Conservation (phyloP, 2,888 invertebrate genomes). For the Koerneria pararmatus region DNA sequence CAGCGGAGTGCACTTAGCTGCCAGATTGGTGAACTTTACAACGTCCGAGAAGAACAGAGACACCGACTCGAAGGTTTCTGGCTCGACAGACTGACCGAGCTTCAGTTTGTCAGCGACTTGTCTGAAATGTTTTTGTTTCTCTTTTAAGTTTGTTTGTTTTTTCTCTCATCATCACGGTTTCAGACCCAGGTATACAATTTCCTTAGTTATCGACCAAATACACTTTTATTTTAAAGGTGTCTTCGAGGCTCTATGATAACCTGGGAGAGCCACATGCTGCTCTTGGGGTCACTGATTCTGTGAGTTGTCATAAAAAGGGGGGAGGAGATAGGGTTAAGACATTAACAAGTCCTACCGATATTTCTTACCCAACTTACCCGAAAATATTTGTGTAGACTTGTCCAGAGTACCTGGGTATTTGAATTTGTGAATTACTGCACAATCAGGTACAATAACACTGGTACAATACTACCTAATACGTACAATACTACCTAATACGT, state of each 20-base stretch:
- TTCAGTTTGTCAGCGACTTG: constrained; percentile 51
- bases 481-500: no score
- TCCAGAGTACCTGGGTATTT: no score
- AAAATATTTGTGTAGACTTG: no score
- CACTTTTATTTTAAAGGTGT: neutral
- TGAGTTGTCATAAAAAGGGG: no score
- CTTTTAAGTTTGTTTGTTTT: neutral
- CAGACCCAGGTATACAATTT: neutral
- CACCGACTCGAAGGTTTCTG: constrained; percentile 47
- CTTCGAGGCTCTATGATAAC: no score
- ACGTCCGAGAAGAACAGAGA: constrained; percentile 53
- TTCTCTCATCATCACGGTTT: constrained; percentile 7
- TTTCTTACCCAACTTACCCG: no score
- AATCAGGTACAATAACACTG: no score
- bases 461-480: no score
- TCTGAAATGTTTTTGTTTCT: constrained; percentile 31
- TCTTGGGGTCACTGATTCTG: no score
- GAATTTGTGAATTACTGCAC: no score
- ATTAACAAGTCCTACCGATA: no score
- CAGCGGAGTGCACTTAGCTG: constrained; percentile 45
- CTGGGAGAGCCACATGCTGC: neutral
- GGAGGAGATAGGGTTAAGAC: no score
- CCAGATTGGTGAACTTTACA: constrained; percentile 48
- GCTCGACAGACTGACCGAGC: constrained; percentile 46
- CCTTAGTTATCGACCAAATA: neutral